Conservation (phyloP, 1,140 invertebrate species). For the Drosophila littoralis region DNA sequence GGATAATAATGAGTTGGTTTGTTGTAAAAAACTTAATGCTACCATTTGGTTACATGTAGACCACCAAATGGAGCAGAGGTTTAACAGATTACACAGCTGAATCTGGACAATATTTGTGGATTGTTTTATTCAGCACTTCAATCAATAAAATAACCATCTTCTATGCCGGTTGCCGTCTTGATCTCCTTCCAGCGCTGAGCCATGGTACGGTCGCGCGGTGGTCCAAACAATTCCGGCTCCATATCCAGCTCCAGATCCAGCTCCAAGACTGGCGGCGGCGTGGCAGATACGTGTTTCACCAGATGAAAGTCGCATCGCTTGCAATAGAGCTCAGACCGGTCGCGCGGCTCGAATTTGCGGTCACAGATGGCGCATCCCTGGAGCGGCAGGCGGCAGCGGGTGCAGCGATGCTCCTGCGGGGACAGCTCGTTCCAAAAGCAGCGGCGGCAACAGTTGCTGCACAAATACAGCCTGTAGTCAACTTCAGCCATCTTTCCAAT, state of each 20-base stretch:
- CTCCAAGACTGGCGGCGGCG: conserved; percentile 3
- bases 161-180: conserved; percentile 32
- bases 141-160: conserved; percentile 13
- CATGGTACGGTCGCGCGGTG: conserved; percentile 7
- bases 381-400: conserved; percentile 23
- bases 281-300: conserved; percentile 17
- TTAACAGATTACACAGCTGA: conserved; percentile 4
- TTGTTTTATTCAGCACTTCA: conserved; percentile 1
- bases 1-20: conserved; percentile 43
- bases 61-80: conserved; percentile 21
- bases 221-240: neutral
- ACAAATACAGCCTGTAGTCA: conserved; percentile 36
- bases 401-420: conserved; percentile 47
- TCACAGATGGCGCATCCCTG: conserved; percentile 44
- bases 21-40: conserved; percentile 35
- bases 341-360: conserved; percentile 38
- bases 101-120: conserved; percentile 5
- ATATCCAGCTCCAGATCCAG: conserved; percentile 6
- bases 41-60: conserved; percentile 7
- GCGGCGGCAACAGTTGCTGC: conserved; percentile 37
- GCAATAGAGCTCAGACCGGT: conserved; percentile 26
- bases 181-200: conserved; percentile 41
- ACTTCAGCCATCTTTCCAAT: neutral
- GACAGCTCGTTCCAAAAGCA: conserved; percentile 50
- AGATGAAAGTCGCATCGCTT: conserved; percentile 53